phyloP scores from a whole-genome alignment of 2,888 invertebrate genomes.

The Carterocephalus palaemon region DNA sequence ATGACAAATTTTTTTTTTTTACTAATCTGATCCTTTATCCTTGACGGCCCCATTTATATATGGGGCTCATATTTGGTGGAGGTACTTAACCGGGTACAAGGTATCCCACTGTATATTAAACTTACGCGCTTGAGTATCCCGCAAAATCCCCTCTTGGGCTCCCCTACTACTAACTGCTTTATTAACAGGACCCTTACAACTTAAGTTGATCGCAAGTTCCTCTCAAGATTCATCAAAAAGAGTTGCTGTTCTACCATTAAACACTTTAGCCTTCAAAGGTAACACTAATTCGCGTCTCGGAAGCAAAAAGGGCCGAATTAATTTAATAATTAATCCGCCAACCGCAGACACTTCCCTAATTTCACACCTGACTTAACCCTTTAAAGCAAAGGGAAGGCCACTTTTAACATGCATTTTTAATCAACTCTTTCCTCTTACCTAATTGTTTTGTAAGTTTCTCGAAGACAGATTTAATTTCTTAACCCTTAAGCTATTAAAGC shows the following conservation, averaged over 20 bases:
- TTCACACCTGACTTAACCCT: conserved; percentile 48
- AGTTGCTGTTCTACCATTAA: conserved; percentile 15
- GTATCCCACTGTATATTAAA: too few relatives aligned
- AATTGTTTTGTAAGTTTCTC: conserved; percentile 24
- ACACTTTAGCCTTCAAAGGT: conserved; percentile 40
- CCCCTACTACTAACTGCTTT: not conserved
- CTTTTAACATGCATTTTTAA: conserved; percentile 47
- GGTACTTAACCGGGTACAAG: too few relatives aligned
- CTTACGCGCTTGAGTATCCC: too few relatives aligned
- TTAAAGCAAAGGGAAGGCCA: conserved; percentile 38
- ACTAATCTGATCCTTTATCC: too few relatives aligned
- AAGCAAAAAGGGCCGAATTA: conserved; percentile 39
- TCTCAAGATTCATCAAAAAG: conserved; percentile 9
- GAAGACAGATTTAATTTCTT: conserved; percentile 19
- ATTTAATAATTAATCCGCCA: conserved; percentile 47
- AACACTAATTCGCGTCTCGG: conserved; percentile 36
- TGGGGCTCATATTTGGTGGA: too few relatives aligned
- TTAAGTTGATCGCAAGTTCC: not conserved
- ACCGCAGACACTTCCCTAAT: conserved; percentile 44
- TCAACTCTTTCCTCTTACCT: conserved; percentile 34
- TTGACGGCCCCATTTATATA: too few relatives aligned
- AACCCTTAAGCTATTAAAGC: conserved; percentile 13
- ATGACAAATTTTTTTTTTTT: too few relatives aligned
- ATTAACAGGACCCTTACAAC: conserved; percentile 4
- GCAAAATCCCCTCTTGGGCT: too few relatives aligned